phyloP scores from a whole-genome alignment of 2,113 vertebrate genomes.

The Daubentonia madagascariensis region DNA sequence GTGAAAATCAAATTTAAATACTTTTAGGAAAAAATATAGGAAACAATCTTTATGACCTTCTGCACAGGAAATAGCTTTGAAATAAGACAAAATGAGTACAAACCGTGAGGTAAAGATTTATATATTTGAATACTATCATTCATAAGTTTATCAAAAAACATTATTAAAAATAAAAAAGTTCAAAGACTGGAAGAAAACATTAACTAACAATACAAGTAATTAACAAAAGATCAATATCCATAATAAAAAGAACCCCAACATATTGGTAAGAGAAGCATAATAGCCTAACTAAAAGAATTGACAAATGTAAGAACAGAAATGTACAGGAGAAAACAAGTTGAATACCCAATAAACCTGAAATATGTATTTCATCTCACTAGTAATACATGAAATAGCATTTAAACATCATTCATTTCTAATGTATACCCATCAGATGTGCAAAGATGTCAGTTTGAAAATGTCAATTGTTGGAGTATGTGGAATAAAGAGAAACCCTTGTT shows the following conservation, averaged over 20 bases:
- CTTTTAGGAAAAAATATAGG: neutral
- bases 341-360: neutral
- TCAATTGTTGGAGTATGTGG: neutral
- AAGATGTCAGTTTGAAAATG: neutral
- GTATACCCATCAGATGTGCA: neutral
- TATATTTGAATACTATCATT: neutral
- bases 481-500: neutral
- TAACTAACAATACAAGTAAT: neutral
- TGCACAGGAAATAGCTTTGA: neutral
- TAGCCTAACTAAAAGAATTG: neutral
- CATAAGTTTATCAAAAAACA: neutral
- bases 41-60: neutral
- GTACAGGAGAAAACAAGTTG: neutral
- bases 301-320: neutral
- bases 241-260: neutral
- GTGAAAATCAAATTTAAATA: neutral
- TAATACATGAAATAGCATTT: neutral
- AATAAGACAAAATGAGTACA: neutral
- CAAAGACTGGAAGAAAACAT: neutral
- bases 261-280: neutral
- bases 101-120: neutral
- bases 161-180: neutral
- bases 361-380: neutral
- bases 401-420: neutral
- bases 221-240: neutral